Base-by-base conservation (phyloP, 2,888 invertebrate genomes). In the Taenaris catops region DNA sequence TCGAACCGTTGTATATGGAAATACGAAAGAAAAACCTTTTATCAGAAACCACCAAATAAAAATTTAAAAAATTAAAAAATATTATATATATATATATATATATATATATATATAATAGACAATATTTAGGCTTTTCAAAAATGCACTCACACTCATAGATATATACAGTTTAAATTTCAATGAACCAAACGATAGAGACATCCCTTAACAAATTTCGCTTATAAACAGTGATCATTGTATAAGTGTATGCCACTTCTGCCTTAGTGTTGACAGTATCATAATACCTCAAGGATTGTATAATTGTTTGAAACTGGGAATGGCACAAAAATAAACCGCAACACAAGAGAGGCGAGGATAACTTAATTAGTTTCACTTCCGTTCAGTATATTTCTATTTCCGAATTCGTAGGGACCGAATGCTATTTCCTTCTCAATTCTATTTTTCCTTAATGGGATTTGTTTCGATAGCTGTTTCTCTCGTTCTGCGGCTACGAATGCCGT, bases 341-440 rank as follows among this genome's bases (percentile, higher is more conserved):
- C 61, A 62, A 69, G 62, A 58, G 66, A 64, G 68, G 67, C 71
- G 79, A 62, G 74, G 81, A 83, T 84, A 84, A 83, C 72, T 80
- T 84, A 83, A 84, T 84, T 83, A 83, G 81, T 75, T 79, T 75
- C 70, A 83, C 79, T 83, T 84, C 84, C 83, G 79, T 72, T 79
- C 64, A 52, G 69, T 67, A 73, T 78, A 81, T 79, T 75, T 81
- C 84, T 84, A 83, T 80, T 84, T 84, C 81, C 81, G 83, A 72
- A 78, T 71, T 66, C 55, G 63, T 69, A 62, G 72, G 78, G 78
- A 62, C 61, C 58, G 68, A 60, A 58, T 53, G 70, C 63, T 76
- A 71, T 79, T 81, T 79, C 68, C 70, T 76, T 64, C 63, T 64
- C 61, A 58, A 62, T 66, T 75, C 66, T 74, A 76, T 75, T 79